A percentile compares a stretch with the other conserved stretches of the same genome.
Conservation (phyloP, 2,113 vertebrate species). For the Gallinago media region DNA sequence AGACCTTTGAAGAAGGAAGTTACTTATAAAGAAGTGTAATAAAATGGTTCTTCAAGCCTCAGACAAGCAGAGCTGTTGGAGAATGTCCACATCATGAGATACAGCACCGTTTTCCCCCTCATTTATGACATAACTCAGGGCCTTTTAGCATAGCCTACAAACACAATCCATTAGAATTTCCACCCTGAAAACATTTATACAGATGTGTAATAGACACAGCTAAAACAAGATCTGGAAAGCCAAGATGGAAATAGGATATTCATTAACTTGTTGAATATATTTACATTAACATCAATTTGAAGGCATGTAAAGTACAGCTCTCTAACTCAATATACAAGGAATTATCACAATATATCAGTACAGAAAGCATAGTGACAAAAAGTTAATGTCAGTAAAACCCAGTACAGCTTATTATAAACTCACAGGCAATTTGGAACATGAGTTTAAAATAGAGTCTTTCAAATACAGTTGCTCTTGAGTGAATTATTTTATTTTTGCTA, state of each 20-base stretch:
- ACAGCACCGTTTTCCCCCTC: not conserved
- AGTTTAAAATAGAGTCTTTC: constrained; percentile 49
- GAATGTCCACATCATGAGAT: not conserved
- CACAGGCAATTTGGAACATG: not conserved
- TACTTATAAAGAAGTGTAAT: constrained; percentile 5
- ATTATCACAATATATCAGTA: constrained; percentile 6
- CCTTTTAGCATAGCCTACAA: not conserved
- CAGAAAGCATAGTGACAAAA: not conserved
- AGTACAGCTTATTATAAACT: constrained; percentile 44
- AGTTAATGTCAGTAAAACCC: not conserved
- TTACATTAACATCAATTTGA: not conserved
- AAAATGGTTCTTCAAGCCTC: not conserved
- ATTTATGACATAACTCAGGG: not conserved
- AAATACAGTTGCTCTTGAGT: constrained; percentile 30
- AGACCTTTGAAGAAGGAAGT: constrained; percentile 23
- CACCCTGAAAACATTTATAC: constrained; percentile 57
- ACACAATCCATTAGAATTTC: constrained; percentile 31
- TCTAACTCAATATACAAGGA: not conserved
- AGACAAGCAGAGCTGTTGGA: not conserved
- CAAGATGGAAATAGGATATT: constrained; percentile 30
- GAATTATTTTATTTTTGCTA: constrained; percentile 41
- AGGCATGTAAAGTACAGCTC: not conserved
- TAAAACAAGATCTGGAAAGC: constrained; percentile 36
- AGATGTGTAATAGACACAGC: constrained; percentile 41
- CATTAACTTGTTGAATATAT: not conserved